Evolutionary conservation across 2,797 vertebrate genomes (phyloP).

Genomic region (Hafferia zeledoni): DNA sequence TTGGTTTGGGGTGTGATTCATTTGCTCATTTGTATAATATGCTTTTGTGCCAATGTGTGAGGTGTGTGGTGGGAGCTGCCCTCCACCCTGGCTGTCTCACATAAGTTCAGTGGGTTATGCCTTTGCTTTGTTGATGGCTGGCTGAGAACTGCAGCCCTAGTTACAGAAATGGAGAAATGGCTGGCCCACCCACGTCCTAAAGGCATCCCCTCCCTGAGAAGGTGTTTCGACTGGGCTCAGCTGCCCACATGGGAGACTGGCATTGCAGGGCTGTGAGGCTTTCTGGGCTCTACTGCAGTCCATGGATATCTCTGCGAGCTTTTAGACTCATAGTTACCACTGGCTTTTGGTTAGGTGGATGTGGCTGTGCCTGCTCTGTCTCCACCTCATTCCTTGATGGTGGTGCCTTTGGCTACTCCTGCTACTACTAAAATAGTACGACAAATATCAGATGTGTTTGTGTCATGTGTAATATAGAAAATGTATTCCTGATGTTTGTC

Average conservation of each 20-base stretch:
- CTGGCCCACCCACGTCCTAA: neutral
- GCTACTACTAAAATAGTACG: neutral
- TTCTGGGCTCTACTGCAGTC: neutral
- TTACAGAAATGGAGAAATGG: neutral
- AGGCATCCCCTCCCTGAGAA: neutral
- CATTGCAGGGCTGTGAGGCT: neutral
- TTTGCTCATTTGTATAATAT: neutral
- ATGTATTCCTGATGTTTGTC: neutral
- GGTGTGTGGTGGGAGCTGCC: neutral
- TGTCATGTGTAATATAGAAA: neutral
- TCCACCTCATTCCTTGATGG: neutral
- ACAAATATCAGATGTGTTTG: neutral
- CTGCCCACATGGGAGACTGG: neutral
- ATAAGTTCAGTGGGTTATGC: neutral
- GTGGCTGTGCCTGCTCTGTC: neutral
- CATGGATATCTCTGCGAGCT: rapidly evolving
- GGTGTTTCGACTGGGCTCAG: neutral
- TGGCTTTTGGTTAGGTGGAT: neutral
- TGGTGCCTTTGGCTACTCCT: neutral
- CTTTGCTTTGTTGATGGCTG: neutral
- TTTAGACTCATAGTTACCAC: neutral
- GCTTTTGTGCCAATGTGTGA: neutral
- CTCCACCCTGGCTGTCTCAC: neutral
- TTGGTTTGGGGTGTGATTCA: neutral
- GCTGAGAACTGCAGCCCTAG: neutral